A percentile compares a stretch with the other conserved stretches of the same genome.
Conservation (phyloP, 2,113 vertebrate species). For the Osmerus eperlanus region DNA sequence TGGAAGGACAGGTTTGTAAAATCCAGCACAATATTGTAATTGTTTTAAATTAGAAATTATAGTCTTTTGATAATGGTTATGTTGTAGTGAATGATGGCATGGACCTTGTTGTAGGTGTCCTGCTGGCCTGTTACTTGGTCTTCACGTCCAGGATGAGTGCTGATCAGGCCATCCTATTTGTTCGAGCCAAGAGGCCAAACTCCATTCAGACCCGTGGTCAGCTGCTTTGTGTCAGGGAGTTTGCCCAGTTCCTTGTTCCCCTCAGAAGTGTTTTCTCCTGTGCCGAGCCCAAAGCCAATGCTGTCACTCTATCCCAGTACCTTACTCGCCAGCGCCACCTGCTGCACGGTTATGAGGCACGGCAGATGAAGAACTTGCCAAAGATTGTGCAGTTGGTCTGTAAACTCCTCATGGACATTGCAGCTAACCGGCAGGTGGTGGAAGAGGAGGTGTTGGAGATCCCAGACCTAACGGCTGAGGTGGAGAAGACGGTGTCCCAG, state of each 20-base stretch:
- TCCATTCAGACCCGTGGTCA: conserved; percentile 96
- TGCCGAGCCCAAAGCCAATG: conserved; percentile 79
- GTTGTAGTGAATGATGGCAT: not conserved
- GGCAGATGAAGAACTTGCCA: conserved; percentile 89
- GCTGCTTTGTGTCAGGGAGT: conserved; percentile 88
- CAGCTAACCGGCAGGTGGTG: conserved; percentile 80
- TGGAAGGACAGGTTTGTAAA: conserved; percentile 87
- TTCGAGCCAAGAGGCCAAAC: conserved; percentile 91
- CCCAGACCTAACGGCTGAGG: conserved; percentile 84
- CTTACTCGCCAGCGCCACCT: conserved; percentile 91
- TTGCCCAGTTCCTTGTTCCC: conserved; percentile 90
- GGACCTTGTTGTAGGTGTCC: conserved; percentile 75
- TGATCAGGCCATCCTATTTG: conserved; percentile 93
- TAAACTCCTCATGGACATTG: conserved; percentile 82
- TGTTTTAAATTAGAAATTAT: not conserved
- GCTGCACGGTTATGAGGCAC: conserved; percentile 92
- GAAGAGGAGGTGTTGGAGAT: conserved; percentile 69
- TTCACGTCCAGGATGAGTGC: conserved; percentile 94
- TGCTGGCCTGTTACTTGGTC: conserved; percentile 93
- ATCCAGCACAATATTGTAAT: not conserved
- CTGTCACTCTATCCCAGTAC: conserved; percentile 88
- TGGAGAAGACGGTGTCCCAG: conserved; percentile 88
- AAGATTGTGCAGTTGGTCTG: conserved; percentile 90
- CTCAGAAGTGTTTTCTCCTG: conserved; percentile 86
- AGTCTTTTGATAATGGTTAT: not conserved